phyloP scores from a whole-genome alignment of 2,797 vertebrate species.

The Sebastes steindachneri region DNA sequence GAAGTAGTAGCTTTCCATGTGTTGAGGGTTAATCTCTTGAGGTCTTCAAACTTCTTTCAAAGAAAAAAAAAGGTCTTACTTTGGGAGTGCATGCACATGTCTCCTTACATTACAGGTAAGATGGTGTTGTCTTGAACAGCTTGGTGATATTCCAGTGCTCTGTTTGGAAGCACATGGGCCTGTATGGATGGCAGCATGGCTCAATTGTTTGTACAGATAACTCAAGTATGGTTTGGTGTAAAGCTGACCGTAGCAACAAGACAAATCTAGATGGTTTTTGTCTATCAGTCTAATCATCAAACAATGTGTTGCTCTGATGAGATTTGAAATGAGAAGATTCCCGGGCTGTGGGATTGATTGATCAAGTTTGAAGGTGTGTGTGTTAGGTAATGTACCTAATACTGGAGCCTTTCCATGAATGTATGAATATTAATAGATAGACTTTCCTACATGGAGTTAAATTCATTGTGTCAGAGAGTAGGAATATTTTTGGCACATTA shows the following conservation, averaged over 20 bases:
- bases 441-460: constrained; percentile 10
- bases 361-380: background rate
- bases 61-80: background rate
- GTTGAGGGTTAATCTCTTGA: background rate
- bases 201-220: background rate
- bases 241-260: background rate
- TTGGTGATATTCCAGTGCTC: background rate
- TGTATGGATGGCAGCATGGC: background rate
- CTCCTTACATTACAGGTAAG: background rate
- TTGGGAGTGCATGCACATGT: background rate
- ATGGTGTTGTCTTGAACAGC: background rate
- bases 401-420: constrained; percentile 35
- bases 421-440: constrained; percentile 29
- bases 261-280: background rate
- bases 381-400: constrained; percentile 16
- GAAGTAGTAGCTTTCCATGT: background rate
- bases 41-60: background rate
- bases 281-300: background rate
- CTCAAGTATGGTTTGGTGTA: background rate
- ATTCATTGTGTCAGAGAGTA: constrained; percentile 38
- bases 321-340: constrained; percentile 13
- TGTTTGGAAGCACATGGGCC: background rate
- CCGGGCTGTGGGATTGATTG: background rate
- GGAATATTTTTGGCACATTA: constrained; percentile 30
- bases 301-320: background rate